Evolutionary conservation across 2,888 invertebrate genomes (phyloP).

Genomic region (Steinernema hermaphroditum): DNA sequence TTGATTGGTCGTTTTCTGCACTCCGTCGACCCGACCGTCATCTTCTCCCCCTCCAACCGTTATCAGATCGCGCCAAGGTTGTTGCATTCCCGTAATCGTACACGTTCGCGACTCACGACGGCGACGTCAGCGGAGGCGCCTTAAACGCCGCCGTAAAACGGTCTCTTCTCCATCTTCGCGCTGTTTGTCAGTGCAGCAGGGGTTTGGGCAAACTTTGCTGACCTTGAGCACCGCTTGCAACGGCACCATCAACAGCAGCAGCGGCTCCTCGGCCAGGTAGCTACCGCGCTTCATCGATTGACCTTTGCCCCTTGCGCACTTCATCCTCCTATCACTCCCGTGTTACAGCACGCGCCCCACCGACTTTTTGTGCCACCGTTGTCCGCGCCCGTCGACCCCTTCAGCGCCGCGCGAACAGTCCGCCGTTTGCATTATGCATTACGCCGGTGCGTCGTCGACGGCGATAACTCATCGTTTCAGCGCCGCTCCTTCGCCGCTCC

Average conservation of each 20-base stretch:
- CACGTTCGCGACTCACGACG: background rate
- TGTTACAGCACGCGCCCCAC: background rate
- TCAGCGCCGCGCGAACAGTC: background rate
- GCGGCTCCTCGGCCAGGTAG: background rate
- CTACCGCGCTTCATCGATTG: conserved; percentile 15
- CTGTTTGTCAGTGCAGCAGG: background rate
- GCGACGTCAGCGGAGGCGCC: background rate
- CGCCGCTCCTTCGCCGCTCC: no score
- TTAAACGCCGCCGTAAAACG: background rate
- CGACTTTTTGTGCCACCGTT: conserved; percentile 19
- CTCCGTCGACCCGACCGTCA: no score
- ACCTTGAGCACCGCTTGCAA: background rate
- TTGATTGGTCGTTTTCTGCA: no score
- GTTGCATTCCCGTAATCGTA: conserved; percentile 16
- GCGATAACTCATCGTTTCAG: conserved; percentile 6
- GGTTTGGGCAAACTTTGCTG: conserved; percentile 10
- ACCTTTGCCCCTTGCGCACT: conserved; percentile 9
- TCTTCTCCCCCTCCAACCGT: background rate
- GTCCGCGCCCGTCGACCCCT: background rate
- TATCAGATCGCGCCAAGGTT: conserved; percentile 28
- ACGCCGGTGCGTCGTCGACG: background rate
- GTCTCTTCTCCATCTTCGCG: background rate
- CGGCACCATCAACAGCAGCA: conserved; percentile 1
- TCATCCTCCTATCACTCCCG: conserved; percentile 4
- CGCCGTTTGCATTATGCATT: conserved; percentile 21